phyloP scores from a whole-genome alignment of 2,113 vertebrate genomes.

The Gavialis gangeticus region DNA sequence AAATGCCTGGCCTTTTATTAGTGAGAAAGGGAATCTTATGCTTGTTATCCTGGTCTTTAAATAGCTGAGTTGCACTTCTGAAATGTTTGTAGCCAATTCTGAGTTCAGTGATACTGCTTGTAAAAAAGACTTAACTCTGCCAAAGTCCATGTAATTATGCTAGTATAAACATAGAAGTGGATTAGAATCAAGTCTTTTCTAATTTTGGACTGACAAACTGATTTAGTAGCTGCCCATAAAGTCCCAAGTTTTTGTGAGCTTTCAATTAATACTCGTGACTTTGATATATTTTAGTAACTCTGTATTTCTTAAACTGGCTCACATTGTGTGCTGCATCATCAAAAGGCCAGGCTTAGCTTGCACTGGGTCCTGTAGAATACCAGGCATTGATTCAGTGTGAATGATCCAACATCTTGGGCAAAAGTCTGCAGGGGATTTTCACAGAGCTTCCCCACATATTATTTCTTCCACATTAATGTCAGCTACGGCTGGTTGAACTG shows the following conservation, averaged over 20 bases:
- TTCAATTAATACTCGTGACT: background rate
- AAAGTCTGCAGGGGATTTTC: background rate
- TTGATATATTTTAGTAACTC: no score
- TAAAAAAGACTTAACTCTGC: background rate
- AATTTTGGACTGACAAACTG: background rate
- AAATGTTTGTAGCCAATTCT: background rate
- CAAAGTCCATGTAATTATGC: background rate
- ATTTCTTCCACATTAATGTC: background rate
- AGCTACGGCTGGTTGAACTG: background rate
- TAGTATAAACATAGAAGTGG: background rate
- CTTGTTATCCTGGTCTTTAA: background rate
- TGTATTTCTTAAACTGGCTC: background rate
- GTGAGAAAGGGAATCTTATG: background rate
- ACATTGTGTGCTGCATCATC: background rate
- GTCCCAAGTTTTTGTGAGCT: no score
- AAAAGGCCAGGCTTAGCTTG: background rate
- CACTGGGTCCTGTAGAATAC: no score
- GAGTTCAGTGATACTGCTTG: fast-evolving
- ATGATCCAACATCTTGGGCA: background rate
- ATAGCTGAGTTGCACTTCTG: background rate
- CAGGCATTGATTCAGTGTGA: background rate
- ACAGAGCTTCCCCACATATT: background rate
- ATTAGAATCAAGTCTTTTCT: background rate
- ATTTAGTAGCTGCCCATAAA: background rate
- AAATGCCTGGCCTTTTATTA: background rate